Base-by-base conservation (phyloP, 2,113 vertebrate genomes). In the Proterorhinus semilunaris region DNA sequence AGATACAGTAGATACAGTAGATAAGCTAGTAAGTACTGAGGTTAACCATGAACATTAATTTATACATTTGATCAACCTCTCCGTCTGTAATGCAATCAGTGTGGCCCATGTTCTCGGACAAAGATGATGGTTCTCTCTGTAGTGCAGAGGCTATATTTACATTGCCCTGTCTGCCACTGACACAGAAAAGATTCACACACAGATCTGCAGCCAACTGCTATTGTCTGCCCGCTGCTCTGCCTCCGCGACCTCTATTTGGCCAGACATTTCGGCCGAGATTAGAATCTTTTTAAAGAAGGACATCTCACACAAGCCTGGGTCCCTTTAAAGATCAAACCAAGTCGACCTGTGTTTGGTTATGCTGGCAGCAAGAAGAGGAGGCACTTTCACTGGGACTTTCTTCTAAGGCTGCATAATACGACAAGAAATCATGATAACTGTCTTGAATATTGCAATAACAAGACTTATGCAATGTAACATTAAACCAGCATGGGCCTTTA, bases 221-320 rank as follows among this genome's bases (percentile, higher is more conserved):
- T 86, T 88, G 84, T 86, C 83, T 86, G 80, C 74, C 58, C n/a
- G 55, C 43, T 75, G 74, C 87, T 84, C 79, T 68, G 61, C 75
- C 79, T 66, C 73, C 21, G 74, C 85, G 85, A 91, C 90, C 91
- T 91, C 87, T 90, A 89, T 89, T 90, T 83, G 87, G 75, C 79
- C 61, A 83, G 89, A 86, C 84, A 85, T 87, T 91, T 88, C 74
- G 76, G 74, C 72, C 69, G 74, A 92, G 91, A 92, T 91, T 83
- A 85, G 68, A 89, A 90, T 92, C 85, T 87, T 79, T 90, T 82
- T 86, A 79, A 87, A 87, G 84, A 86, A 87, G 87, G 88, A 90
- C 87, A 83, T 85, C 82, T 88, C 84, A 84, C 84, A 82, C 76
- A 81, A 86, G 83, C 80, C 76, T 86, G 79, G 78, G 84, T 90